phyloP scores from a whole-genome alignment of 2,797 vertebrate genomes.

The Melanotaenia pygmaea region DNA sequence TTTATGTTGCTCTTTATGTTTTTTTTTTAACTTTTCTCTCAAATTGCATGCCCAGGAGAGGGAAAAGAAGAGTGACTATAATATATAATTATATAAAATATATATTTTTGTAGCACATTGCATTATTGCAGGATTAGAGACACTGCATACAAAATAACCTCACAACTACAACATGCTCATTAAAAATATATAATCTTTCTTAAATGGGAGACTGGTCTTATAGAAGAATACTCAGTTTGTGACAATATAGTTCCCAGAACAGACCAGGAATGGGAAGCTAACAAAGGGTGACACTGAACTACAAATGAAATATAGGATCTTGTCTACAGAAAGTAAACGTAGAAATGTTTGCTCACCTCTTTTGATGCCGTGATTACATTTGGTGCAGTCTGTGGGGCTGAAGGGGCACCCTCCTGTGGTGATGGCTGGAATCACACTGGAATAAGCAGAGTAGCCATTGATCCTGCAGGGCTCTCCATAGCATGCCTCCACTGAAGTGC shows the following conservation, averaged over 20 bases:
- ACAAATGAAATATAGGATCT: not conserved
- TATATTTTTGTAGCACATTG: slow-evolving; percentile 56
- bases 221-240: not conserved
- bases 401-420: slow-evolving; percentile 85
- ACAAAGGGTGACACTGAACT: not conserved
- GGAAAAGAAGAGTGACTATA: slow-evolving; percentile 50
- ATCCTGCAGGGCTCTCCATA: slow-evolving; percentile 88
- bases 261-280: not conserved
- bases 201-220: slow-evolving; percentile 5
- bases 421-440: slow-evolving; percentile 85
- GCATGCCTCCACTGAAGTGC: slow-evolving; percentile 88
- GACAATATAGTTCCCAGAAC: not conserved
- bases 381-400: slow-evolving; percentile 81
- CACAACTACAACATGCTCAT: slow-evolving; percentile 10
- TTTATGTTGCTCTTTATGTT: slow-evolving; percentile 42
- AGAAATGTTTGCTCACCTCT: slow-evolving; percentile 86
- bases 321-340: not conserved
- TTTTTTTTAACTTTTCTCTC: slow-evolving; percentile 34
- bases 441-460: slow-evolving; percentile 85
- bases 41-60: slow-evolving; percentile 51
- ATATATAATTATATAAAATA: too few species aligned
- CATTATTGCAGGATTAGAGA: slow-evolving; percentile 23
- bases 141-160: slow-evolving; percentile 29
- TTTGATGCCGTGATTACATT: slow-evolving; percentile 89
- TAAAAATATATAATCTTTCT: slow-evolving; percentile 26